These are phyloP conservation scores for Gymnosoma rotundatum DNA, from an alignment of 2,888 invertebrate genomes.

Conservation along the genomic window DNA sequence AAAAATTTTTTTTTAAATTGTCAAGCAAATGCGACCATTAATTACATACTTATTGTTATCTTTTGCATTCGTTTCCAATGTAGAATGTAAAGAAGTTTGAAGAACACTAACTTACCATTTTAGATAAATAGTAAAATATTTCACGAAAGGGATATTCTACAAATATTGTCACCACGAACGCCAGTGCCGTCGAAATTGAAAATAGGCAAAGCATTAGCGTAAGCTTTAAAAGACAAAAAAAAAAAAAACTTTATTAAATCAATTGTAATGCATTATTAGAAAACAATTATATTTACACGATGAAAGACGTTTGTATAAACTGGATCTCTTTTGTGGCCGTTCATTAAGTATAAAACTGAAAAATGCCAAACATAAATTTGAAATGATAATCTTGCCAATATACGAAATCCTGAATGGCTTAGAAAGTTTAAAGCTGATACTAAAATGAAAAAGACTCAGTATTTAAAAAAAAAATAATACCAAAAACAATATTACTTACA, in stretches of 20 bases:
- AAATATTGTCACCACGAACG: constrained; percentile 74
- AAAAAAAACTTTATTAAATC: background rate
- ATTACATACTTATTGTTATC: too few relatives aligned
- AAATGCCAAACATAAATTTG: constrained; percentile 79
- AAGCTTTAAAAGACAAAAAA: constrained; percentile 68
- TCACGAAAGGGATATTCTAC: constrained; percentile 75
- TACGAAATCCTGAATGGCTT: constrained; percentile 71
- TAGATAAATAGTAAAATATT: constrained; percentile 23
- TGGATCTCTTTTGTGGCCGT: constrained; percentile 75
- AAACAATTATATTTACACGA: constrained; percentile 73
- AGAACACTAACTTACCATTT: constrained; percentile 27
- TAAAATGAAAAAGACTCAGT: constrained; percentile 21
- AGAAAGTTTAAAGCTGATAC: constrained; percentile 62
- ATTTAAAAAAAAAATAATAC: background rate
- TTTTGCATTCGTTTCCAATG: too few relatives aligned
- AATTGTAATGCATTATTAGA: background rate
- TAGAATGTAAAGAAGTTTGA: background rate
- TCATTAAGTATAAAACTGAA: constrained; percentile 73
- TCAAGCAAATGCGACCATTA: too few relatives aligned
- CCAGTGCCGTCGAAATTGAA: constrained; percentile 73
- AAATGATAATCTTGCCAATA: constrained; percentile 77
- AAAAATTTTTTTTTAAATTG: too few relatives aligned
- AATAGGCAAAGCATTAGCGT: constrained; percentile 69
- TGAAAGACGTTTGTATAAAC: constrained; percentile 73
- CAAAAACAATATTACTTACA: constrained; percentile 74